phyloP scores from a whole-genome alignment of 64 coral and sea anemone species.

The Actinia equina region DNA sequence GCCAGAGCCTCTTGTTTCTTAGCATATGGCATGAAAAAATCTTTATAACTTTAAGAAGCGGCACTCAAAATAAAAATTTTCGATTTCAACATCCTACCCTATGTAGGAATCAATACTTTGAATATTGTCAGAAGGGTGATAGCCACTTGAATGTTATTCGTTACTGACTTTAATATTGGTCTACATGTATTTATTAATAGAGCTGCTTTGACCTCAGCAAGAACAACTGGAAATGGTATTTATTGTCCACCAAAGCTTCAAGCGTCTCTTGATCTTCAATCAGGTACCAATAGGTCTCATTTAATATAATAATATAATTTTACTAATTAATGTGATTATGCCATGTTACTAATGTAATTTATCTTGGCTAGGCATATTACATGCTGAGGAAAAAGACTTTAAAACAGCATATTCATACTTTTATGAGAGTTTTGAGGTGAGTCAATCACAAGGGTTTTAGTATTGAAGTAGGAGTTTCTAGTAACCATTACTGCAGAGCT shows the following conservation, averaged over 20 bases:
- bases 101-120: too few relatives aligned
- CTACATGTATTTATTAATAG: conserved; percentile 32
- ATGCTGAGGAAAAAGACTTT: conserved; percentile 98
- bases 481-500: not conserved
- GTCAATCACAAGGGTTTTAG: not conserved
- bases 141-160: too few relatives aligned
- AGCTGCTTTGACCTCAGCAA: conserved; percentile 94
- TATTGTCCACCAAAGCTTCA: conserved; percentile 97
- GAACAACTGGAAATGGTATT: conserved; percentile 96
- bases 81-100: too few relatives aligned
- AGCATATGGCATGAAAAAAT: too few relatives aligned
- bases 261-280: conserved; percentile 80
- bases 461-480: not conserved
- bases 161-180: not conserved
- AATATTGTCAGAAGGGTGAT: too few relatives aligned
- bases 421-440: conserved; percentile 98
- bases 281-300: conserved; percentile 29
- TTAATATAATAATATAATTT: too few relatives aligned
- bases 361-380: conserved; percentile 71
- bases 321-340: too few relatives aligned
- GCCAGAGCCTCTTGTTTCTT: too few relatives aligned
- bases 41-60: too few relatives aligned
- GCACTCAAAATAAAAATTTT: too few relatives aligned
- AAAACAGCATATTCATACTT: conserved; percentile 98
- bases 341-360: not conserved